phyloP scores from a whole-genome alignment of 2,797 vertebrate genomes.

The Chiloscyllium punctatum region DNA sequence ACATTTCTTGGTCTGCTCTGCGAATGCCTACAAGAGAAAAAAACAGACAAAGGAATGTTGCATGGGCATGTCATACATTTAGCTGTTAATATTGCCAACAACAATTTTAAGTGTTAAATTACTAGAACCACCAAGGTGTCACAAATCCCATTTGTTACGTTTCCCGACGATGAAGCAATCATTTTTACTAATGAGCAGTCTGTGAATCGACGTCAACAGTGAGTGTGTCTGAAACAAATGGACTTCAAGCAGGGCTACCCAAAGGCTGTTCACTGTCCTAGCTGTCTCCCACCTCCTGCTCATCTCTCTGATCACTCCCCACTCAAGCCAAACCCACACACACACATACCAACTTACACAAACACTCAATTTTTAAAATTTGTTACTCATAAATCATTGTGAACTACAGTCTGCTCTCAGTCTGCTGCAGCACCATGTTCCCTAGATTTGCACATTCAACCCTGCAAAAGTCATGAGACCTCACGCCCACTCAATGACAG shows the following conservation, averaged over 20 bases:
- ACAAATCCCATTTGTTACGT: neutral
- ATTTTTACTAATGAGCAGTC: neutral
- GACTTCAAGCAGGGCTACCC: neutral
- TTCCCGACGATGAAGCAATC: conserved; percentile 9
- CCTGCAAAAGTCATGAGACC: too few relatives aligned
- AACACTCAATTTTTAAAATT: too few relatives aligned
- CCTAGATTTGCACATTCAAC: too few relatives aligned
- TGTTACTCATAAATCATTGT: too few relatives aligned
- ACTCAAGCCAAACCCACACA: too few relatives aligned
- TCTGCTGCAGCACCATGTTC: too few relatives aligned
- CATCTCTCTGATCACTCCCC: too few relatives aligned
- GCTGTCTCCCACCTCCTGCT: too few relatives aligned
- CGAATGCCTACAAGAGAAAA: neutral
- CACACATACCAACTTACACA: too few relatives aligned
- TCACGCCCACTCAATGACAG: too few relatives aligned
- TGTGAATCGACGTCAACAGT: neutral
- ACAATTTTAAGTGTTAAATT: neutral
- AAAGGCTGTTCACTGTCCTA: too few relatives aligned
- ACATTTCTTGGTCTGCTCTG: neutral
- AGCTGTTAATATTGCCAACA: neutral
- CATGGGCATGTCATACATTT: neutral
- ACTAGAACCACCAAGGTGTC: neutral
- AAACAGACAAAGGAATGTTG: neutral
- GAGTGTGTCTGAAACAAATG: neutral
- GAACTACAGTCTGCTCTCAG: too few relatives aligned